Base-by-base conservation (phyloP, 2,797 vertebrate genomes). In the Fratercula arctica region DNA sequence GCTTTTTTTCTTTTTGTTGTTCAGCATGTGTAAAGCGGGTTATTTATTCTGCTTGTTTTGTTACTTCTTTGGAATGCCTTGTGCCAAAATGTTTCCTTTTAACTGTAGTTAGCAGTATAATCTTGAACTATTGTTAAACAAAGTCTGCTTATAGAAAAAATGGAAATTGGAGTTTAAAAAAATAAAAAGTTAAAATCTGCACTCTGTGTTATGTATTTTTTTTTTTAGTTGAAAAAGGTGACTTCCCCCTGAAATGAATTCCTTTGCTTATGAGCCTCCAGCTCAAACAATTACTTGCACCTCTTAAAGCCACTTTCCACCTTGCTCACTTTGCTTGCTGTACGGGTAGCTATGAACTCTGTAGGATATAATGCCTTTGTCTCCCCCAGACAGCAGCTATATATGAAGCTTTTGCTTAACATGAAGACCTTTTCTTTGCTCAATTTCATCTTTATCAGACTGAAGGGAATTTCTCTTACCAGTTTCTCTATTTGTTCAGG, bases 21-120 rank as follows among this genome's bases (percentile, higher is more conserved):
- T 89, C 35, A 29, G 14, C 21, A 28, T 23, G 14, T 85, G 54
- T 92, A 87, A 85, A 96, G 41, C 0, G 1, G 28, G 16, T 93
- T 95, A 97, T 97, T 97, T 97, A 97, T 96, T 93, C 7, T 69
- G 43, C 87, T 77, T 75, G 54, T 95, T 93, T 90, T 94, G 45
- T 91, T 92, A 91, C 18, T 67, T 28, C 46, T 78, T 72, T 83
- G 63, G 57, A n/a, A 57, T 63, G 28, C 46, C 45, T 79, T 82
- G 63, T 85, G 59, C 63, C 51, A 77, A 81, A 92, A 81, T 60
- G 2, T 86, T 89, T 84, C 13, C 39, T 84, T 94, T 68, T 64
- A 84, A 48, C 24, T 73, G 16, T 35, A 59, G 28, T 66, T 69
- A 69, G 6, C 24, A 25, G 43, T 72, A 39, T 56, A 68, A 66